These are phyloP conservation scores for Cataglyphis rosenhaueri DNA, from an alignment of 2,888 invertebrate genomes.

Conservation along the genomic window DNA sequence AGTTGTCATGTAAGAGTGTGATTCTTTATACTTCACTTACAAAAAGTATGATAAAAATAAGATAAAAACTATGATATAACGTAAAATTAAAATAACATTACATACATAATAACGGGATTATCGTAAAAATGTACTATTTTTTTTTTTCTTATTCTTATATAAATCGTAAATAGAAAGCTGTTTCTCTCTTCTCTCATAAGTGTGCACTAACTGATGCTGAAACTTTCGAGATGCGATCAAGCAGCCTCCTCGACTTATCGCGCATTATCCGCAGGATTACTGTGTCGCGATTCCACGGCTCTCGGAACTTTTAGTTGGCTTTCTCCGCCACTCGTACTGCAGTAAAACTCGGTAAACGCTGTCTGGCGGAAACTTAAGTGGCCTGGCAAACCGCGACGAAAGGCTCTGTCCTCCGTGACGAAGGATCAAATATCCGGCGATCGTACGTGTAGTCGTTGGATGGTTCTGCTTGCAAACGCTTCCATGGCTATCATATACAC, in stretches of 20 bases:
- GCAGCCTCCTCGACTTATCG: constrained; percentile 75
- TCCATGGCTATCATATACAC: constrained; percentile 33
- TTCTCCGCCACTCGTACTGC: constrained; percentile 52
- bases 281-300: constrained; percentile 65
- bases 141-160: neutral
- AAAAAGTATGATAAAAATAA: neutral
- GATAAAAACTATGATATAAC: neutral
- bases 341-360: constrained; percentile 70
- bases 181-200: neutral
- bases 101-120: neutral
- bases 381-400: constrained; percentile 49
- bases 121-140: neutral
- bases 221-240: constrained; percentile 53
- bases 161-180: neutral
- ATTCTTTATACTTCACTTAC: neutral
- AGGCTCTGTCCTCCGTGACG: constrained; percentile 38
- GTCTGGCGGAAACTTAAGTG: constrained; percentile 61
- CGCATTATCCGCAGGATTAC: constrained; percentile 80
- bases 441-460: constrained; percentile 33
- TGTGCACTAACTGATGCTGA: constrained; percentile 16
- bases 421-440: constrained; percentile 48
- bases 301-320: constrained; percentile 66
- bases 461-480: constrained; percentile 25
- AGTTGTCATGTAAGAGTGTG: neutral
- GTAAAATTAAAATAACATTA: constrained; percentile 18